Evolutionary conservation across 2,888 invertebrate genomes (phyloP).

Genomic region (Myopa tessellatipennis): DNA sequence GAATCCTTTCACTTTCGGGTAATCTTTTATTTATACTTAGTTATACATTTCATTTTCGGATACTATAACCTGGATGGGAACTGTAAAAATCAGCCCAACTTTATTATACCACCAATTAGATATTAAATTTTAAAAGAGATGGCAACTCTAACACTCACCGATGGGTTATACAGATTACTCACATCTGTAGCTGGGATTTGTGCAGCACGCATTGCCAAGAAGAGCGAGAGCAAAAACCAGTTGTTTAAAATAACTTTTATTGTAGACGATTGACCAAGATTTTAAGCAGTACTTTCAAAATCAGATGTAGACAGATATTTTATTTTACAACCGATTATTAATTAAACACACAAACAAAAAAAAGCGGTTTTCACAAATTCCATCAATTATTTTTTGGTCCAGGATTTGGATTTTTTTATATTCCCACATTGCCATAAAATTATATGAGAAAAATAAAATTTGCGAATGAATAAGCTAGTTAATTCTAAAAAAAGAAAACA

Average conservation of each 20-base stretch:
- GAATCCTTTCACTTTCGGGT: too few species aligned
- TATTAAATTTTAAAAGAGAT: not conserved
- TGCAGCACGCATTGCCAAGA: slow-evolving; percentile 21
- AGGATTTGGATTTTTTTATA: too few species aligned
- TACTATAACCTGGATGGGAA: too few species aligned
- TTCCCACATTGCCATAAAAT: too few species aligned
- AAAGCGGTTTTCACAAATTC: not conserved
- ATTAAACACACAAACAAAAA: not conserved
- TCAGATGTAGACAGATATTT: slow-evolving; percentile 4
- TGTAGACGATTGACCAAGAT: not conserved
- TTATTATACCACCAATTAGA: too few species aligned
- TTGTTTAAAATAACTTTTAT: not conserved
- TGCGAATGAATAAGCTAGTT: too few species aligned
- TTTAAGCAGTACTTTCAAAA: slow-evolving; percentile 25
- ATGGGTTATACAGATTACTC: slow-evolving; percentile 2
- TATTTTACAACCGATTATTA: not conserved
- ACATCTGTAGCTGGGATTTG: not conserved
- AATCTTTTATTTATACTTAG: too few species aligned
- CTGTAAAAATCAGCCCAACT: too few species aligned
- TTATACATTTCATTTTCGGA: too few species aligned
- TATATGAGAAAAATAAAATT: too few species aligned
- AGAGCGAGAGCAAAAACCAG: slow-evolving; percentile 25
- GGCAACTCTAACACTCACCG: slow-evolving; percentile 32
- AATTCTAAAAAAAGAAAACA: not conserved
- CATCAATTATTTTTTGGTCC: not conserved